Conservation (phyloP, 2,797 vertebrate species). For the Bovichtus diacanthus region DNA sequence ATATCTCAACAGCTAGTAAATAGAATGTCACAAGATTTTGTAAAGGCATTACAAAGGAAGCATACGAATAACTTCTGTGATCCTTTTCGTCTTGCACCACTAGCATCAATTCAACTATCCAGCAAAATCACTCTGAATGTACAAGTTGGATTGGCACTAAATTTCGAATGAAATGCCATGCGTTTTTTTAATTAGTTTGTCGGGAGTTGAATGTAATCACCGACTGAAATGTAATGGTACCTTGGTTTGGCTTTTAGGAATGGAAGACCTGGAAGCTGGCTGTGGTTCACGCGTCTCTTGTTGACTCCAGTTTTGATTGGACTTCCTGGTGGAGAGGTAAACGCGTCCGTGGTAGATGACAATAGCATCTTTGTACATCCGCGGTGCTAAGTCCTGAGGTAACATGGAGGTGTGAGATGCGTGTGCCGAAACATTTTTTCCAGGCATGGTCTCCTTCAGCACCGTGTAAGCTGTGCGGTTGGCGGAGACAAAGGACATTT, state of each 20-base stretch:
- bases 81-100: too few species aligned
- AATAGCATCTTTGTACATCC: constrained; percentile 25
- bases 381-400: neutral
- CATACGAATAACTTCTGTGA: too few species aligned
- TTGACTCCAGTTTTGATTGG: neutral
- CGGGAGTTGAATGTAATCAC: neutral
- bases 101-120: too few species aligned
- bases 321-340: constrained; percentile 68
- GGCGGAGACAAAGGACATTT: constrained; percentile 65
- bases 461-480: constrained; percentile 49
- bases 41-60: too few species aligned
- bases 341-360: constrained; percentile 57
- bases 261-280: neutral
- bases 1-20: too few species aligned
- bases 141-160: too few species aligned
- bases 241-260: constrained; percentile 26
- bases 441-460: constrained; percentile 43
- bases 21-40: too few species aligned
- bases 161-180: too few species aligned
- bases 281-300: neutral
- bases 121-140: too few species aligned
- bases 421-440: neutral
- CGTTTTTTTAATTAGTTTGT: too few species aligned
- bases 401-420: neutral
- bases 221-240: constrained; percentile 23